Conservation (phyloP, 1,140 invertebrate genomes). For the Heterodera carotae region DNA sequence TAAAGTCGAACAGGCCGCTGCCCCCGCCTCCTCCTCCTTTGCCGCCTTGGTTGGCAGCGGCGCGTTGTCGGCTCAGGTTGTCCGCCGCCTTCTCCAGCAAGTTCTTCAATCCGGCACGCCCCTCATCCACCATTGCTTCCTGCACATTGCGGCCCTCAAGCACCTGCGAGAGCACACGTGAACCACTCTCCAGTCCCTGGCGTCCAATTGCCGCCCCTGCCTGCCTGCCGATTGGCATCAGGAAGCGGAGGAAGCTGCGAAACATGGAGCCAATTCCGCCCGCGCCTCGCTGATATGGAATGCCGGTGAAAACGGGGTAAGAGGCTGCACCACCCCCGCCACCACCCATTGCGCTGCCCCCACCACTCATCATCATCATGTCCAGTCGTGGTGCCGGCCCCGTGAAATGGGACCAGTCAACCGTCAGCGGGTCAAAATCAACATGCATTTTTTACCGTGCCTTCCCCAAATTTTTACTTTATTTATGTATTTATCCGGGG, state of each 20-base stretch:
- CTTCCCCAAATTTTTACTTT: not conserved
- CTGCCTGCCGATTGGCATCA: conserved; percentile 32
- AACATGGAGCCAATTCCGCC: conserved; percentile 30
- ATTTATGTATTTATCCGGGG: not conserved
- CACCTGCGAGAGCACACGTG: conserved; percentile 17
- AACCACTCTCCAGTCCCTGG: conserved; percentile 23
- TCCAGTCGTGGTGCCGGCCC: not conserved
- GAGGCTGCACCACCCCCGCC: conserved; percentile 17
- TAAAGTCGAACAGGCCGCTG: conserved; percentile 20
- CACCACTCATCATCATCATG: conserved; percentile 4
- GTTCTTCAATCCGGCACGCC: conserved; percentile 4
- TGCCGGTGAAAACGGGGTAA: not conserved
- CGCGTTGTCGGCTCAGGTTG: conserved; percentile 12
- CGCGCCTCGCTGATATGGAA: conserved; percentile 32
- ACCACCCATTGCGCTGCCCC: not conserved
- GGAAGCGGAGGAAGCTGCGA: conserved; percentile 30
- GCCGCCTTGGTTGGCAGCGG: too few relatives aligned
- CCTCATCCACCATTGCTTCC: conserved; percentile 23
- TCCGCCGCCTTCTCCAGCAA: conserved; percentile 22
- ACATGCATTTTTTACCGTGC: conserved; percentile 24
- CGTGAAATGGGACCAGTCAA: conserved; percentile 21
- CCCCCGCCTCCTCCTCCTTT: not conserved
- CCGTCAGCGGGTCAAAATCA: conserved; percentile 14
- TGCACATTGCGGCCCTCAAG: conserved; percentile 17
- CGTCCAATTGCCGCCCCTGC: conserved; percentile 17